Evolutionary conservation across 2,888 invertebrate genomes (phyloP), one percentile per base, ranked within the genome.

Genomic region (Sialis lutaria): DNA sequence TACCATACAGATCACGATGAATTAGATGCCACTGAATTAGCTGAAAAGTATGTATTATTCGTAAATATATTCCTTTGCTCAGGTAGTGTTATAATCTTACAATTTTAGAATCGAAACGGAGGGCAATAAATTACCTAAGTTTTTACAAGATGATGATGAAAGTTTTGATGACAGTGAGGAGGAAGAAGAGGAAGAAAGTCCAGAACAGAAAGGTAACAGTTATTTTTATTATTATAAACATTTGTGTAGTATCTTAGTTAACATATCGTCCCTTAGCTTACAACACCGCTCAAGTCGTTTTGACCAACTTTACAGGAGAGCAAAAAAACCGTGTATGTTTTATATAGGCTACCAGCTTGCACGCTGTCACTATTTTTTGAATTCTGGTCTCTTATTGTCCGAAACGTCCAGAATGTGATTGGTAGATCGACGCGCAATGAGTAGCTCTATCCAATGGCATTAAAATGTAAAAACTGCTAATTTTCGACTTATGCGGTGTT

Each of bases 1-100:
- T 88, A 76, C 58, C 77, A 77, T 62, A 77, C 75, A 54, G 72
- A 75, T 32, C 63, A 52, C 54, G 67, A 60, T 56, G 60, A 75
- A 55, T 59, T 77, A 51, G 81, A 81, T 58, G 82, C 88, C 0
- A 74, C 77, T 52, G 73, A 82, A 49, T 67, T 91, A 51, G 82
- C 87, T 43, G 82, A 84, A 57, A 88, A 86, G 79, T 82, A 65
- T 60, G 63, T 57, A 47, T 22, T 30, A 22, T 41, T 34, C 13
- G 10, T 31, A 12, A 30, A 47, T 40, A 12, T 32, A n/a, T 32
- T 10, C 33, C 13, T 10, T 22, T 37, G n/a, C 6, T 10, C 8
- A 33, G 31, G 22, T 45, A 22, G 31, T 39, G 10, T 9, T n/a
- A 33, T 42, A 37, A 45, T 12, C 32, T 31, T 10, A 22, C 43